These are phyloP conservation scores for Brevimyrus niger DNA, from an alignment of 2,113 vertebrate species.

Conservation along the genomic window DNA sequence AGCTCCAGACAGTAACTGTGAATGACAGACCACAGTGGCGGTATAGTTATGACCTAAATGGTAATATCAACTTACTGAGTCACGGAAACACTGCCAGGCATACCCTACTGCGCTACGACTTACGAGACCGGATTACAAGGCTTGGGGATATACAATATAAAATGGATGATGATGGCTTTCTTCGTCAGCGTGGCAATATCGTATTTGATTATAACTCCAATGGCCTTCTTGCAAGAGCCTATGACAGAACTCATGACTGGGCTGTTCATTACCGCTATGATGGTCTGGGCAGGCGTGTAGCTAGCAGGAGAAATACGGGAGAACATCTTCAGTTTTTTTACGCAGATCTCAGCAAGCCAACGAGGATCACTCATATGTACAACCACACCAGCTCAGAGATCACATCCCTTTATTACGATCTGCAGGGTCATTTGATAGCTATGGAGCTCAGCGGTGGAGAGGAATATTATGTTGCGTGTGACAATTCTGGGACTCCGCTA, in stretches of 20 bases:
- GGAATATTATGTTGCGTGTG: conserved; percentile 95
- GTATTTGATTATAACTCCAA: conserved; percentile 93
- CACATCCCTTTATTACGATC: conserved; percentile 95
- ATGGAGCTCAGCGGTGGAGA: conserved; percentile 98
- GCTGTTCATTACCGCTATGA: conserved; percentile 85
- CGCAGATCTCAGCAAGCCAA: conserved; percentile 87
- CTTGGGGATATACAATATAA: conserved; percentile 91
- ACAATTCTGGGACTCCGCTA: conserved; percentile 84
- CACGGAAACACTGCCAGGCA: conserved; percentile 85
- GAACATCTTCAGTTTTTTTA: conserved; percentile 94
- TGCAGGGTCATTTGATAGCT: conserved; percentile 95
- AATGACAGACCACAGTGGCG: conserved; percentile 96
- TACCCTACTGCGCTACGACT: conserved; percentile 89
- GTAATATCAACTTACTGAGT: conserved; percentile 94
- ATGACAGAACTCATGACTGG: conserved; percentile 73
- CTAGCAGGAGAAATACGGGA: conserved; percentile 76
- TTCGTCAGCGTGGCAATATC: conserved; percentile 83
- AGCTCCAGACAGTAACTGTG: conserved; percentile 87
- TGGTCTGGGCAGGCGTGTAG: conserved; percentile 87
- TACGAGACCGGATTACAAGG: conserved; percentile 91
- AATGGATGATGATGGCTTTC: conserved; percentile 92
- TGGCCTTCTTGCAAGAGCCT: conserved; percentile 77
- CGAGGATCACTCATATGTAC: conserved; percentile 91
- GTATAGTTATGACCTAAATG: conserved; percentile 97
- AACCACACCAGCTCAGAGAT: conserved; percentile 91